phyloP scores from a whole-genome alignment of 2,888 invertebrate genomes.

The Volucella zonaria region DNA sequence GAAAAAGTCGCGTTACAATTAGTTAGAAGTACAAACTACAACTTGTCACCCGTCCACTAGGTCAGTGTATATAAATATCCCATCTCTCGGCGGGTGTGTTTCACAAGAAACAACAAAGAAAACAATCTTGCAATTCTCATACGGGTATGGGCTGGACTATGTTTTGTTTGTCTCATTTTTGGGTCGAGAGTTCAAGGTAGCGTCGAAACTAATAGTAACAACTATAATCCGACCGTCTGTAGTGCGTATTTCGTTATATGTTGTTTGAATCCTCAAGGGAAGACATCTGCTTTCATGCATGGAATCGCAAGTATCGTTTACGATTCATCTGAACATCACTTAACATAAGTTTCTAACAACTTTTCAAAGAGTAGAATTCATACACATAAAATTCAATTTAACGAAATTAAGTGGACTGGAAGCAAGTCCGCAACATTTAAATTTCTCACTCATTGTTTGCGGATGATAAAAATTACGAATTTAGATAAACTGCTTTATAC shows the following conservation, averaged over 20 bases:
- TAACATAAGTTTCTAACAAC: no score
- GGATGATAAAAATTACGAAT: no score
- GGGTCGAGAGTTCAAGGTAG: conserved; percentile 43
- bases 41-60: neutral
- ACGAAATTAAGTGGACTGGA: no score
- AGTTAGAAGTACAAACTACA: neutral
- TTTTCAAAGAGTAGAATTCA: no score
- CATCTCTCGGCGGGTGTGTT: neutral
- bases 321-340: no score
- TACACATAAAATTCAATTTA: no score
- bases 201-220: neutral
- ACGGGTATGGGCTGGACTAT: neutral
- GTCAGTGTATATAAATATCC: neutral
- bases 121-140: neutral
- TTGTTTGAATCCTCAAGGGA: neutral
- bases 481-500: no score
- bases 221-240: neutral
- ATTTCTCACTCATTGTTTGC: no score
- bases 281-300: no score
- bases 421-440: no score
- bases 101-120: conserved; percentile 28
- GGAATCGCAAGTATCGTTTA: no score
- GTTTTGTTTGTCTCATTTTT: conserved; percentile 18
- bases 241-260: neutral
- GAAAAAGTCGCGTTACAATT: neutral